Evolutionary conservation across 2,113 vertebrate species (phyloP).

Genomic region (Condylura cristata): DNA sequence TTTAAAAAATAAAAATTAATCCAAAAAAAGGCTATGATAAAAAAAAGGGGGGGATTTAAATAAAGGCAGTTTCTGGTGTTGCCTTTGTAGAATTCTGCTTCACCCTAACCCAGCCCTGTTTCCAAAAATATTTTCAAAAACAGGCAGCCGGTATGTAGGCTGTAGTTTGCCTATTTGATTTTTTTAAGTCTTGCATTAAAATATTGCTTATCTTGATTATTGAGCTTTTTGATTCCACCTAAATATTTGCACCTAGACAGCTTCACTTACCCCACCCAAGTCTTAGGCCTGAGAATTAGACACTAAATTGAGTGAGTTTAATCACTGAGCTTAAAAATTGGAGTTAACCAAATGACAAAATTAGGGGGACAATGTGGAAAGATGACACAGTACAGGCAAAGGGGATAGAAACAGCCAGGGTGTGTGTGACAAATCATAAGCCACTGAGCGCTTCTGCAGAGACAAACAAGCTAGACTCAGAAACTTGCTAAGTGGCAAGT

Average conservation of each 20-base stretch:
- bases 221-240: background rate
- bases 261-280: background rate
- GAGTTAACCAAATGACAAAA: background rate
- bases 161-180: background rate
- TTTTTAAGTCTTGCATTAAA: background rate
- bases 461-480: background rate
- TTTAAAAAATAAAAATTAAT: constrained; percentile 40
- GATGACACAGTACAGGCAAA: fast-evolving
- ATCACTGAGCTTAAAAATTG: background rate
- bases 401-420: background rate
- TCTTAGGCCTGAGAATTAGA: background rate
- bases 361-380: background rate
- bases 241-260: background rate
- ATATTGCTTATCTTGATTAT: background rate
- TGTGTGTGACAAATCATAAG: fast-evolving
- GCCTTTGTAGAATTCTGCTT: background rate
- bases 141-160: background rate
- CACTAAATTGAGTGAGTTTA: background rate
- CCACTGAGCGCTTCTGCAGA: background rate
- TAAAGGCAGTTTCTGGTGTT: background rate
- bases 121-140: background rate
- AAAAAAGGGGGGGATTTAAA: background rate
- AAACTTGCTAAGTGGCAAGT: background rate
- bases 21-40: background rate
- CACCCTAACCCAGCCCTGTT: background rate